Evolutionary conservation across 2,888 invertebrate species (phyloP), one percentile per base, ranked within the genome.

Genomic region (Neoascia interrupta): DNA sequence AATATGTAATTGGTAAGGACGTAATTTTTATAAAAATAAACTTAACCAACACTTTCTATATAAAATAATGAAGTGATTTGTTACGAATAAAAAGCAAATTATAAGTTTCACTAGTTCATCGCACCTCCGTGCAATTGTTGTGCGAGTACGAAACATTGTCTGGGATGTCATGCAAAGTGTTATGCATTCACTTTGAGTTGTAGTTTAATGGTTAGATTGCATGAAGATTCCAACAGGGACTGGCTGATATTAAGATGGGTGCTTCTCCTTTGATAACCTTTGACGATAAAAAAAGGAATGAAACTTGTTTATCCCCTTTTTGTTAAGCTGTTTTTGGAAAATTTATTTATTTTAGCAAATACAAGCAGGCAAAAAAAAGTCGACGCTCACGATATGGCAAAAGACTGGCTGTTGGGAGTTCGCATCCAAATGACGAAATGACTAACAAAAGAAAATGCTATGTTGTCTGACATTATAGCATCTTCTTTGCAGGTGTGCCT

Each of bases 361-460:
- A n/a, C n/a, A n/a, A 34, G 28, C n/a, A 51, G 56, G 1, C 13
- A 6, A 13, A 43, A 43, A 41, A 41, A 1, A 11, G 58, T 51
- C 36, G 34, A 2, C 13, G 28, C 51, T 53, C 26, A 54, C 53
- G 21, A 43, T 60, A 34, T 39, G 13, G 13, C 28, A 49, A 58
- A 34, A n/a, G 18, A 23, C 41, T 21, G 21, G 39, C 28, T 13
- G 28, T 41, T 49, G 37, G 56, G 18, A 58, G 66, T 53, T 66
- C 53, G 39, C 64, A 31, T 47, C 39, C 47, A 45, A 39, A 61
- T 70, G 70, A 63, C n/a, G 63, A 61, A 73, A 72, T 43, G 56
- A 47, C 63, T 54, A 28, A 26, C 47, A 49, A 58, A 19, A 21
- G 54, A 64, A 60, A 26, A 60, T 39, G 34, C 39, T 34, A 28